Percentiles rank a stretch among this genome's conserved stretches.
Conservation (phyloP, 1,140 invertebrate species). For the Aphis craccivora region DNA sequence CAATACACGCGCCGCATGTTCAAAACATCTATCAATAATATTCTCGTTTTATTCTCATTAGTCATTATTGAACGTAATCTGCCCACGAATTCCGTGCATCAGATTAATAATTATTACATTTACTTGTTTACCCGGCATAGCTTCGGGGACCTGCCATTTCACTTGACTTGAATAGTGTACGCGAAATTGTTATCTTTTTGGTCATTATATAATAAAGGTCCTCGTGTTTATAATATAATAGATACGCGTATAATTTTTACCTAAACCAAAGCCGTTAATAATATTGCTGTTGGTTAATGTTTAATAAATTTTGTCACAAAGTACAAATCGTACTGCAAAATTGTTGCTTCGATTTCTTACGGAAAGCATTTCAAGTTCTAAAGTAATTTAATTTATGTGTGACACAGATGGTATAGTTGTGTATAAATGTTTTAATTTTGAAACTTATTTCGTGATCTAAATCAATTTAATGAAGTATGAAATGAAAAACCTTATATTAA, state of each 20-base stretch:
- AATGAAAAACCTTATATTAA: not conserved
- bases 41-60: constrained; percentile 3
- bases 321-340: not conserved
- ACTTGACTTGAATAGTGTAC: not conserved
- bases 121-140: not conserved
- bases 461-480: not conserved
- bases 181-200: not conserved
- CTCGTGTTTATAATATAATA: not conserved
- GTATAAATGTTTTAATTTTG: not conserved
- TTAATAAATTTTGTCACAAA: not conserved
- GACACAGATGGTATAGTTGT: not conserved
- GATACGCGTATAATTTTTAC: not conserved
- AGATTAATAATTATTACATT: not conserved
- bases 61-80: not conserved
- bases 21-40: not conserved
- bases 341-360: not conserved
- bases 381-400: not conserved
- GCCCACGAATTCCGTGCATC: constrained; percentile 19
- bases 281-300: not conserved
- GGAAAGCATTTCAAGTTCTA: not conserved
- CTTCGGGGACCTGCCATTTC: not conserved
- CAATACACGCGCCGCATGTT: not conserved
- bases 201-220: not conserved
- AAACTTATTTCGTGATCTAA: not conserved
- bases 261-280: not conserved